Percentiles rank a stretch among this genome's conserved stretches.
Evolutionary conservation across 2,113 vertebrate genomes (phyloP).

Genomic region (Neodontobutis hainanensis): DNA sequence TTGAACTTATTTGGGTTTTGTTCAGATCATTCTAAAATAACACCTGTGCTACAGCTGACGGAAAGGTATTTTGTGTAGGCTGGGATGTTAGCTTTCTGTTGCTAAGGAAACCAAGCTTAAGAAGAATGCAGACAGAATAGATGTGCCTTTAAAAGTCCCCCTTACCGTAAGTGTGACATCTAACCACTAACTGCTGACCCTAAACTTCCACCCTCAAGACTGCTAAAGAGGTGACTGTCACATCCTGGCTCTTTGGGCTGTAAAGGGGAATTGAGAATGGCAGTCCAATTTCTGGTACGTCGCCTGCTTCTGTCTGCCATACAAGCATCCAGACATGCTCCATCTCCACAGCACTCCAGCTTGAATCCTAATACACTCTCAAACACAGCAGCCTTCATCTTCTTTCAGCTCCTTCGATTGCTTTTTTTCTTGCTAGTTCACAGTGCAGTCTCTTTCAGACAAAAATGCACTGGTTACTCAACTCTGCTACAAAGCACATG

Average conservation of each 20-base stretch:
- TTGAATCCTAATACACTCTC: slow-evolving; percentile 49
- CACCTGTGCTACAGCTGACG: slow-evolving; percentile 15
- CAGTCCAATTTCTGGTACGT: slow-evolving; percentile 55
- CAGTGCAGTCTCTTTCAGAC: slow-evolving; percentile 11
- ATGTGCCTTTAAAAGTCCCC: slow-evolving; percentile 15
- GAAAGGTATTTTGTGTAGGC: slow-evolving; percentile 36
- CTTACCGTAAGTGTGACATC: slow-evolving; percentile 5
- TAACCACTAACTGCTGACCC: slow-evolving; percentile 20
- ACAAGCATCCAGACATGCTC: slow-evolving; percentile 33
- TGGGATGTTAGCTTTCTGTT: slow-evolving; percentile 44
- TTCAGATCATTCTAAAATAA: slow-evolving; percentile 18
- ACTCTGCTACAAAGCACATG: slow-evolving; percentile 1
- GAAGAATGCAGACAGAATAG: slow-evolving; percentile 33
- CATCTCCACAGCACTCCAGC: slow-evolving; percentile 19
- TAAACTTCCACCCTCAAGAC: background rate
- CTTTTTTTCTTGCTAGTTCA: slow-evolving; percentile 6
- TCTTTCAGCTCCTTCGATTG: slow-evolving; percentile 6
- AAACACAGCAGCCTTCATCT: slow-evolving; percentile 37
- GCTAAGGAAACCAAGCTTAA: slow-evolving; percentile 43
- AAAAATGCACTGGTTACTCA: slow-evolving; percentile 12
- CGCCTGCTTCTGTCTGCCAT: slow-evolving; percentile 30
- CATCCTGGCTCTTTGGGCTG: background rate
- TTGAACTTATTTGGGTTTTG: slow-evolving; percentile 20
- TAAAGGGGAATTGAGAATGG: slow-evolving; percentile 38
- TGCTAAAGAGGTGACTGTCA: background rate